Evolutionary conservation across 2,797 vertebrate species (phyloP), one percentile per base, ranked within the genome.

Genomic region (Chlorospingus semifuscus): DNA sequence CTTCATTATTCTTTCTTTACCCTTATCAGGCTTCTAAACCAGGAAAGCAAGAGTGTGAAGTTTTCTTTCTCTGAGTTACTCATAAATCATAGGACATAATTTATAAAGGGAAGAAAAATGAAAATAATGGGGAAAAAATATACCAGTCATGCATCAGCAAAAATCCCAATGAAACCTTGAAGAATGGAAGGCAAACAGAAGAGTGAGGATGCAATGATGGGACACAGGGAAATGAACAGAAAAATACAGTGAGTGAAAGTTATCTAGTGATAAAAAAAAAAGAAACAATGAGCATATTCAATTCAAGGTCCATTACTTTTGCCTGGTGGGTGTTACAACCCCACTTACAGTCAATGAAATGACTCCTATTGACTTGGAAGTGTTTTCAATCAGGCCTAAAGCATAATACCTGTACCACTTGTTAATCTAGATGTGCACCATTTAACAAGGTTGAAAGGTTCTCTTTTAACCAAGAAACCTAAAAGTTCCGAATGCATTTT

Each of bases 81-180:
- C 27, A 60, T 60, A 71, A 84, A 63, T 84, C 57, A 75, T 13
- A 68, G 27, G 21, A 32, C 10, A 68, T 63, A 71, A 87, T 46
- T 78, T 81, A 59, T 26, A 59, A 79, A 53, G 5, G 6, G 6
- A 63, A 61, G 30, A 4, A n/a, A 41, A 3, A 57, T 24, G 18
- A 34, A 6, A n/a, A n/a, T 17, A 8, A 57, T 11, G 6, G 14
- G 0, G 1, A 15, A 3, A 64, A 32, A 24, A 9, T 12, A 27
- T 18, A 9, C 18, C 14, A 44, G 15, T 32, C 29, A 21, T 27
- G 26, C 18, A n/a, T 24, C 53, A 53, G 16, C 37, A 59, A 34
- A 77, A 84, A 41, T 41, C 34, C 37, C n/a, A 50, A 2, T 7
- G 47, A 61, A 65, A 72, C 9, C 4, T 1, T 39, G 47, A 65